Base-by-base conservation (phyloP, 2,797 vertebrate species). In the Neopelma chrysocephalum region DNA sequence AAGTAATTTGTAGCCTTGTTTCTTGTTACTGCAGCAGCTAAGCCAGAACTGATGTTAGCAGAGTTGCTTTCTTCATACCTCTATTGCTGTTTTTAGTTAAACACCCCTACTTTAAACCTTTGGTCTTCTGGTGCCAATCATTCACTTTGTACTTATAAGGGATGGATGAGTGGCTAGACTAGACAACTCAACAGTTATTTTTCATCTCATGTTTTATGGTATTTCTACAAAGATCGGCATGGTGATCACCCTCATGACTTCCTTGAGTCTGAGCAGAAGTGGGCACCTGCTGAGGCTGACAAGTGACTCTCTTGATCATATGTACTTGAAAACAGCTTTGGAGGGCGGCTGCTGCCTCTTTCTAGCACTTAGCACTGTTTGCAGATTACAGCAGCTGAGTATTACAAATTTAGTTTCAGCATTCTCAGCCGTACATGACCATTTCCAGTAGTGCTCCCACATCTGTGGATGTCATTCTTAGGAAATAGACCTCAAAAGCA, bases 1-100 rank as follows among this genome's bases (percentile, higher is more conserved):
- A 88, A 79, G 38, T 29, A 87, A 91, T 66, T 32, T 79, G 83
- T 69, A 70, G 79, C 62, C 31, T 79, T 47, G 27, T 87, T 82
- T 86, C 34, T n/a, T 48, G 29, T 79, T 72, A 27, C 27, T 82
- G 68, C 56, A 43, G 31, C 38, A 43, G 20, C 56, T 62, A 66
- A 77, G 26, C 42, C 65, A 48, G 58, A 57, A 22, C 3, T 68
- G 20, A 25, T 34, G 42, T 26, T 36, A 43, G 47, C 58, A 54
- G 62, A 2, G 2, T 45, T 50, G 53, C 25, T 54, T 87, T 87
- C 32, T 22, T 56, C n/a, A 18, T 40, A 19, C 21, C 34, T 64
- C 53, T 75, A 4, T 50, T 57, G 69, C 57, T 78, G 78, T 22
- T 93, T 76, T 76, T 32, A 1, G 4, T 77, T 86, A 56, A 66